These are phyloP conservation scores for Tricholauxania praeusta DNA, from an alignment of 2,888 invertebrate genomes.

Conservation along the genomic window DNA sequence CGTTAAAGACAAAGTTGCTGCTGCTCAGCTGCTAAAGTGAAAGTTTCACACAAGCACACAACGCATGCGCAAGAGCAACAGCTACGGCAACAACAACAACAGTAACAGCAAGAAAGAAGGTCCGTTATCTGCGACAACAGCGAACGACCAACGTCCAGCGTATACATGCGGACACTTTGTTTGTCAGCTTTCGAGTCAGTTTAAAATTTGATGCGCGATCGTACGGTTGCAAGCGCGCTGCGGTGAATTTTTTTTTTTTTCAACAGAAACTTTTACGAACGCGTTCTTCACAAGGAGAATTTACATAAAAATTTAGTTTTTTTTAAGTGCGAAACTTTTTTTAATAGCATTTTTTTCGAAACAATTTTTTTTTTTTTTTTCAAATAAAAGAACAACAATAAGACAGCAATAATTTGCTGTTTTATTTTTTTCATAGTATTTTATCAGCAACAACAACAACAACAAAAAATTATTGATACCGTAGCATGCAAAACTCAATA, in stretches of 20 bases:
- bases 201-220: conserved; percentile 23
- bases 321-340: not conserved
- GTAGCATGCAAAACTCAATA: conserved; percentile 49
- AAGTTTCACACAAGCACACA: conserved; percentile 53
- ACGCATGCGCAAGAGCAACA: conserved; percentile 16
- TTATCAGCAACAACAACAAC: conserved; percentile 11
- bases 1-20: conserved; percentile 21
- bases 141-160: not conserved
- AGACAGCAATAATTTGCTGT: conserved; percentile 14
- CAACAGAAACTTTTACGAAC: not conserved
- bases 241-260: too few relatives aligned
- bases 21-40: conserved; percentile 61
- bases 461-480: conserved; percentile 41
- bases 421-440: not conserved
- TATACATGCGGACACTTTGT: not conserved
- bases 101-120: conserved; percentile 32
- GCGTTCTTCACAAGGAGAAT: not conserved
- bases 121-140: conserved; percentile 24
- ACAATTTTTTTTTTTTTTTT: not conserved
- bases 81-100: conserved; percentile 11
- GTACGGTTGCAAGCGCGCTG: conserved; percentile 7
- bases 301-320: not conserved
- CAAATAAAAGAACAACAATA: not conserved
- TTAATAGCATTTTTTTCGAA: not conserved
- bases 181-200: conserved; percentile 25